phyloP scores from a whole-genome alignment of 2,113 vertebrate species.

The Raja brachyura region DNA sequence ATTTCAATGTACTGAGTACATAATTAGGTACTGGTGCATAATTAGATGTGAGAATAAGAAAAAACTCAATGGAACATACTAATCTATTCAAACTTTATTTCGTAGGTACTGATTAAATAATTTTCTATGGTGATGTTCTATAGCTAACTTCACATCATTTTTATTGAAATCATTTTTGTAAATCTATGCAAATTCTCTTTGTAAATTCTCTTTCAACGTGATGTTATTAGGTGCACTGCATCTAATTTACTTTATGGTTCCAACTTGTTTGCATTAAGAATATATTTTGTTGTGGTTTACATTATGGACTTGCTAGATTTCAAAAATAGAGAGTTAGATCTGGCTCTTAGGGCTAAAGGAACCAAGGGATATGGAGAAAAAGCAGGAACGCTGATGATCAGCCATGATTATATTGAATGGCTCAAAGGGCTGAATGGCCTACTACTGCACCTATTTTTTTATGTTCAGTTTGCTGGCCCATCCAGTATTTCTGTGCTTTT shows the following conservation, averaged over 20 bases:
- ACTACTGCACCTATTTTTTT: too few species aligned
- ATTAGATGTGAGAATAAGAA: not conserved
- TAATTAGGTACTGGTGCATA: not conserved
- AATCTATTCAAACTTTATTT: not conserved
- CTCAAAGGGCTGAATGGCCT: too few species aligned
- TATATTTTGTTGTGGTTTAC: not conserved
- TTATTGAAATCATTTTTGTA: constrained; percentile 7
- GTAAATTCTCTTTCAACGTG: not conserved
- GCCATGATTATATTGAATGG: too few species aligned
- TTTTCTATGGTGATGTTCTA: not conserved
- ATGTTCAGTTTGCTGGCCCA: not conserved
- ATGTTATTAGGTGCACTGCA: not conserved
- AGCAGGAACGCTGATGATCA: too few species aligned
- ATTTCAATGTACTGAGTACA: not conserved
- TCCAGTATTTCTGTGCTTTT: not conserved
- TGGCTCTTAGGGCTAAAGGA: too few species aligned
- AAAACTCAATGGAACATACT: not conserved
- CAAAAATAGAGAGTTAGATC: too few species aligned
- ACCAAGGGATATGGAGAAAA: too few species aligned
- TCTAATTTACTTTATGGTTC: not conserved
- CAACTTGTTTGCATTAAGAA: not conserved
- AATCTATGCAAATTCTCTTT: not conserved
- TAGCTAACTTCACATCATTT: not conserved
- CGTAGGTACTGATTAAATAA: not conserved
- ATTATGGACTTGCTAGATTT: not conserved